Evolutionary conservation across 1,140 invertebrate genomes (phyloP).

Genomic region (Drosophila persimilis): DNA sequence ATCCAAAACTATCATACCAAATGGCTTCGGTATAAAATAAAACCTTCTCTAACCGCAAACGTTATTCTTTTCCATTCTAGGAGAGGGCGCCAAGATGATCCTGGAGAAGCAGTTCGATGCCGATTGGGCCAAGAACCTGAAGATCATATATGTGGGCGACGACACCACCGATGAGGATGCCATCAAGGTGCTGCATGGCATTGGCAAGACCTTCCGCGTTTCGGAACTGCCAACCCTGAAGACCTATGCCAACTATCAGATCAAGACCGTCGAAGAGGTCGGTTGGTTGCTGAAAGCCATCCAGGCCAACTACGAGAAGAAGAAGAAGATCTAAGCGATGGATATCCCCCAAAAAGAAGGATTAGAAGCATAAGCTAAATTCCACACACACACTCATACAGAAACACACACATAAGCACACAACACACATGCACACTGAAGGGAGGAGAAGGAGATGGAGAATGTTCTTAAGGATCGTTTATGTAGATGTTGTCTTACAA

Average conservation of each 20-base stretch:
- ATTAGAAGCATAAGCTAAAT: conserved; percentile 74
- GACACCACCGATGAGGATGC: conserved; percentile 96
- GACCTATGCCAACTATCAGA: conserved; percentile 92
- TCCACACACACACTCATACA: conserved; percentile 52
- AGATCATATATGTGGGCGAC: conserved; percentile 95
- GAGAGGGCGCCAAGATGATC: conserved; percentile 94
- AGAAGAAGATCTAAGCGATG: conserved; percentile 73
- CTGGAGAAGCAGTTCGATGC: conserved; percentile 93
- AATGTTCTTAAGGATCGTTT: too few species aligned
- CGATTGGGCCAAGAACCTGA: conserved; percentile 94
- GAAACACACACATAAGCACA: conserved; percentile 20
- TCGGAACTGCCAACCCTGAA: conserved; percentile 91
- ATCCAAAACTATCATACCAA: too few species aligned
- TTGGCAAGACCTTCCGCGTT: conserved; percentile 95
- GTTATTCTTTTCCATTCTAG: conserved; percentile 62
- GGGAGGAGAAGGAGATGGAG: not conserved
- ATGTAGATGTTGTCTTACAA: conserved; percentile 5
- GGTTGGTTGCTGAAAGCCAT: conserved; percentile 94
- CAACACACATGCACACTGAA: conserved; percentile 23
- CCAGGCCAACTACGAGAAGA: conserved; percentile 84
- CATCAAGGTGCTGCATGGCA: conserved; percentile 93
- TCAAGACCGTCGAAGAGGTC: conserved; percentile 94
- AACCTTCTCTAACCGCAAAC: not conserved
- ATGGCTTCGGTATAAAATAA: not conserved
- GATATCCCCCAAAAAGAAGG: conserved; percentile 15